Evolutionary conservation across 2,113 vertebrate species (phyloP), one percentile per base, ranked within the genome.

Genomic region (Geococcyx californianus): DNA sequence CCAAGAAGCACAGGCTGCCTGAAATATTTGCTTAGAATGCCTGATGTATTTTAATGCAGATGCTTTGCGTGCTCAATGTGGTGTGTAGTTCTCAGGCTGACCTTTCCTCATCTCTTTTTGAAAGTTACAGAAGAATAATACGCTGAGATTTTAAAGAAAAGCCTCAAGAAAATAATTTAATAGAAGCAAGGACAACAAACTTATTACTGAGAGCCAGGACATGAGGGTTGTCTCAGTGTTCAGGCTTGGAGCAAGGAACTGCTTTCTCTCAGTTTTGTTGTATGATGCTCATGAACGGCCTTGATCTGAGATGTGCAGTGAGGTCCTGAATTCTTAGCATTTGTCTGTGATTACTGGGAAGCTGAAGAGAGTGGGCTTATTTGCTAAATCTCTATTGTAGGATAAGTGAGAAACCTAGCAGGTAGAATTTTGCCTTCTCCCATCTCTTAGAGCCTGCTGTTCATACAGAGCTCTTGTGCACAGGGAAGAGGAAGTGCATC

Each of bases 401-500:
- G 21, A 47, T 25, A 45, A 47, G 10, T 0, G 3, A 74, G 44
- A 84, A 52, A 40, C 23, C 11, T 56, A 49, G 16, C 52, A 49
- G 66, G 45, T 9, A 64, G 90, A 28, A 21, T 62, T 90, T 80
- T 69, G n/a, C 51, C 36, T 77, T 77, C 60, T 77, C 0, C 4
- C 38, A 13, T 80, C 42, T 66, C 54, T 42, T 69, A 59, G 52
- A 63, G 38, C 28, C 10, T 0, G 0, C 34, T 49, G n/a, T 23
- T 75, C 0, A 0, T 29, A 42, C 72, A 84, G 79, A 89, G 42
- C 63, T 77, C 28, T 62, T 60, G 34, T 63, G 47, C 6, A 1
- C 0, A 0, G n/a, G 38, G 47, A 40, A 28, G 51, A 40, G 28
- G 29, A 58, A 36, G 38, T 13, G 5, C 2, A 1, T 55, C 34